Conservation (phyloP, 2,113 vertebrate species). For the Empidonax traillii region DNA sequence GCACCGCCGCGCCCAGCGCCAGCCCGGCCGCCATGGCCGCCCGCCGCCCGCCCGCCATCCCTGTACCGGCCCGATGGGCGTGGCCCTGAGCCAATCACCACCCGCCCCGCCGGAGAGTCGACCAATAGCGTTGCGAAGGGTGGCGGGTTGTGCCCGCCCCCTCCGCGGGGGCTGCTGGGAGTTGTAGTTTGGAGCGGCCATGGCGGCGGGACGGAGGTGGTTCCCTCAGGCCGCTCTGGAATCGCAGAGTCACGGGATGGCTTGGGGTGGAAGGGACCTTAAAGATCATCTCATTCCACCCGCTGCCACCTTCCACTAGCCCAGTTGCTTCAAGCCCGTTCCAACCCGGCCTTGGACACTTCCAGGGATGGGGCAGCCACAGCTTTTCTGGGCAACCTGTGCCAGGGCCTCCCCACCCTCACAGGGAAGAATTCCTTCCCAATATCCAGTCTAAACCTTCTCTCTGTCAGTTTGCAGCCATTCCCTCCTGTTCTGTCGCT, state of each 20-base stretch:
- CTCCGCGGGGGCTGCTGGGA: neutral
- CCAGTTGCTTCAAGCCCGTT: accelerated
- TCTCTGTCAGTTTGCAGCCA: neutral
- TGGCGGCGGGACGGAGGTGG: neutral
- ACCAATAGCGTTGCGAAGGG: accelerated
- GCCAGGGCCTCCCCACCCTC: neutral
- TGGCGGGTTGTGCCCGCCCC: accelerated
- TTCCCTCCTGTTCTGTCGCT: neutral
- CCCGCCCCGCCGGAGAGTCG: accelerated
- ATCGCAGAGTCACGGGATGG: accelerated
- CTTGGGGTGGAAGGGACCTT: neutral
- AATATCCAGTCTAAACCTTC: neutral
- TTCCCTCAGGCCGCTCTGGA: neutral
- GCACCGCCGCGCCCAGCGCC: neutral
- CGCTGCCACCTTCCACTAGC: accelerated
- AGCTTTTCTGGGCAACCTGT: neutral
- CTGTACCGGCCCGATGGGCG: neutral
- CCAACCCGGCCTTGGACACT: neutral
- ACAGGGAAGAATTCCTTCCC: neutral
- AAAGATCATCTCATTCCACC: neutral
- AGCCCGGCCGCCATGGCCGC: accelerated
- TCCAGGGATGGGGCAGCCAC: neutral
- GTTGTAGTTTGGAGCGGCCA: neutral
- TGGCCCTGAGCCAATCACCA: neutral
- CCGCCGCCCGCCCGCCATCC: neutral